Evolutionary conservation across 1,140 invertebrate species (phyloP).

Genomic region (Paracyclopina nana): DNA sequence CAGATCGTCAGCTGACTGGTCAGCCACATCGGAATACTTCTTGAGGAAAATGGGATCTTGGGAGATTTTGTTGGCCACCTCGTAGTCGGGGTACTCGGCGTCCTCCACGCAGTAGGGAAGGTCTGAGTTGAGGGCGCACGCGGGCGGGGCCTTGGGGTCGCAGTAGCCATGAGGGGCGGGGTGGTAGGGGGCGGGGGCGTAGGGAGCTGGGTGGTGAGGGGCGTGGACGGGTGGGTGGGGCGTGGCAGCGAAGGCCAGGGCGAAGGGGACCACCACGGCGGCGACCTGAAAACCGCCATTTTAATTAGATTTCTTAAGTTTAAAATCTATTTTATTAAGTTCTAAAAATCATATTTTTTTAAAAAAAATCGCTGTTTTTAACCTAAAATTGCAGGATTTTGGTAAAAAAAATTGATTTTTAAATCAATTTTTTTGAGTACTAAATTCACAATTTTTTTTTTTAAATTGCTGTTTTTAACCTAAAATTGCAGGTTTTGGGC

Average conservation of each 20-base stretch:
- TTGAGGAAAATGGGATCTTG: slow-evolving; percentile 20
- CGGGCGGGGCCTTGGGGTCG: slow-evolving; percentile 20
- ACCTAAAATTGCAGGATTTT: too few species aligned
- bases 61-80: slow-evolving; percentile 20
- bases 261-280: neutral
- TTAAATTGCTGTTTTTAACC: too few species aligned
- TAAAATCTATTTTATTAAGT: too few species aligned
- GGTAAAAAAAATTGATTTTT: too few species aligned
- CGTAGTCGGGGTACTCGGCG: slow-evolving; percentile 20
- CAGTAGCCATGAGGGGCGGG: slow-evolving; percentile 24
- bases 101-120: slow-evolving; percentile 19
- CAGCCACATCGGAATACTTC: slow-evolving; percentile 21
- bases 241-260: neutral
- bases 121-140: slow-evolving; percentile 19
- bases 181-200: slow-evolving; percentile 20
- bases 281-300: neutral
- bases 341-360: too few species aligned
- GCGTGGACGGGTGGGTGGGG: neutral
- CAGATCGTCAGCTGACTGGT: slow-evolving; percentile 21
- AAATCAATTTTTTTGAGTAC: too few species aligned
- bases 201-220: neutral
- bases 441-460: too few species aligned
- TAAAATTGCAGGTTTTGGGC: too few species aligned
- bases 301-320: too few species aligned
- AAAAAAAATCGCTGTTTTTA: too few species aligned